Evolutionary conservation across 2,797 vertebrate species (phyloP), one percentile per base, ranked within the genome.

Genomic region (Intellagama lesueurii): DNA sequence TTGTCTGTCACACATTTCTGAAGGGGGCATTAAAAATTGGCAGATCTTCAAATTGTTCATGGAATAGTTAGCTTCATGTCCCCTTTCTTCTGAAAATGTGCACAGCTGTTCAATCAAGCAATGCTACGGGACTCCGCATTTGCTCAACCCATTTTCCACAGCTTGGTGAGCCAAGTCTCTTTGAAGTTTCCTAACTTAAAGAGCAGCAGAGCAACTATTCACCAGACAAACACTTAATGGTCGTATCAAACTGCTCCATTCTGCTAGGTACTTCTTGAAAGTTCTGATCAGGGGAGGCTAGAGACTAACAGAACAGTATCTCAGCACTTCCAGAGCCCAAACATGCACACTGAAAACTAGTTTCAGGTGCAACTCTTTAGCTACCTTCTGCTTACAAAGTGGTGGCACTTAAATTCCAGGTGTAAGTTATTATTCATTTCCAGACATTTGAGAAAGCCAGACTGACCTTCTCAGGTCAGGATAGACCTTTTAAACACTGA

Each of bases 351-450:
- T 49, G 70, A 81, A 35, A 19, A 89, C 30, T 30, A 52, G 32
- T 52, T 72, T 86, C 77, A 81, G 78, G 44, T 76, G 69, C 60
- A 32, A 49, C 44, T 72, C 76, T 78, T 52, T 73, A 85, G 66
- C 30, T 81, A 49, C 69, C 12, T 75, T 86, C 47, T 75, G 60
- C n/a, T 81, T 30, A 81, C 69, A 68, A 89, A 86, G 69, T 5
- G 26, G 78, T 68, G 30, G 30, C 78, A 64, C 69, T 86, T 81
- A 81, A 52, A 81, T 72, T 81, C 40, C 77, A 86, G 83, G 83
- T 89, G 83, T 81, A 32, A 85, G 68, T 89, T 89, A 28, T 68
- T 88, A 89, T 89, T 89, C 83, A 81, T 89, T 89, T 80, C 60
- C 83, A 89, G 88, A 70, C 83, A 89, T 86, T 49, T 76, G 78